A percentile compares a stretch with the other conserved stretches of the same genome.
These are phyloP conservation scores for Andrena bucephala DNA, from an alignment of 2,888 invertebrate genomes.

Conservation along the genomic window DNA sequence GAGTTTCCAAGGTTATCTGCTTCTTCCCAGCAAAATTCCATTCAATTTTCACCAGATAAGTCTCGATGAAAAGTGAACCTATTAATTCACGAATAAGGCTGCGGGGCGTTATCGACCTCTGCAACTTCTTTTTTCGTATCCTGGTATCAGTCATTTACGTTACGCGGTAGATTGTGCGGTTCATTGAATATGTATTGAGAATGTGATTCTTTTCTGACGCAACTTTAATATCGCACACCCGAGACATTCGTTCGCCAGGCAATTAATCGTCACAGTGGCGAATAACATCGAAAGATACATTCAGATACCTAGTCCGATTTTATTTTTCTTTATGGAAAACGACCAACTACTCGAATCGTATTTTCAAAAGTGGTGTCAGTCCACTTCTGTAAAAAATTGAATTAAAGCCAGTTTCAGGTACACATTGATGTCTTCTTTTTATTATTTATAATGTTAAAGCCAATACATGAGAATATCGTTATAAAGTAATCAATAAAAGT, in stretches of 20 bases:
- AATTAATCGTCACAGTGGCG: not conserved
- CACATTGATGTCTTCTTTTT: no score
- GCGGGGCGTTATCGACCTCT: not conserved
- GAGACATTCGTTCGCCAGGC: not conserved
- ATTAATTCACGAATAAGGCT: not conserved
- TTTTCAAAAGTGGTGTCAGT: no score
- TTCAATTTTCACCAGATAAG: conserved; percentile 4
- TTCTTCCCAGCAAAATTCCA: not conserved
- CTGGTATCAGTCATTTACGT: conserved; percentile 40
- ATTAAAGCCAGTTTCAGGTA: no score
- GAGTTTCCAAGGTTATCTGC: not conserved
- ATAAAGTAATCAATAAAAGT: no score
- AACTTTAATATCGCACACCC: conserved; percentile 24
- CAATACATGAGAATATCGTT: no score
- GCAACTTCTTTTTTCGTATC: not conserved
- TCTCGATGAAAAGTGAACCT: not conserved
- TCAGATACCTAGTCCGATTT: no score
- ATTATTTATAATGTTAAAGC: no score
- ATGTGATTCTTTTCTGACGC: conserved; percentile 45
- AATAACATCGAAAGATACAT: not conserved
- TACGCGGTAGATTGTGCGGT: conserved; percentile 45
- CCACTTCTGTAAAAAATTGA: no score
- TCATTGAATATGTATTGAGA: conserved; percentile 38
- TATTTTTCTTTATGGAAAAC: no score
- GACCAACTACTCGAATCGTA: no score